phyloP scores from a whole-genome alignment of 1,140 invertebrate genomes.

The Frieseomelitta varia region DNA sequence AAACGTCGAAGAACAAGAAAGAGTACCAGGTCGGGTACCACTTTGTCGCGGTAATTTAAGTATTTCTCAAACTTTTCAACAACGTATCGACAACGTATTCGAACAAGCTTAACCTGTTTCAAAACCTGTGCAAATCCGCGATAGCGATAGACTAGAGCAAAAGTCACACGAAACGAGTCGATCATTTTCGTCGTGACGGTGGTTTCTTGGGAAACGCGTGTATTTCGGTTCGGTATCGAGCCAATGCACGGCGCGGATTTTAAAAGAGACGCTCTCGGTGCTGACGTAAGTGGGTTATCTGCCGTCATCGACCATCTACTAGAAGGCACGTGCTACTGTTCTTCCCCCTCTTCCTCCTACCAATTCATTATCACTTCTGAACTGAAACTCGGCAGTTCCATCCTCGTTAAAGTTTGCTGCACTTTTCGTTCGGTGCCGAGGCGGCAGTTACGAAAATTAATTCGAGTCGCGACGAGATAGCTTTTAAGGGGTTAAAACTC shows the following conservation, averaged over 20 bases:
- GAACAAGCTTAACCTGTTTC: not conserved
- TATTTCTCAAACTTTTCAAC: not conserved
- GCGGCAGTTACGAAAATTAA: not conserved
- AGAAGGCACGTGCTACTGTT: not conserved
- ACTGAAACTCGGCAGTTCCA: conserved; percentile 22
- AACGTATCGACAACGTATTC: not conserved
- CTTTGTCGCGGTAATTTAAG: not conserved
- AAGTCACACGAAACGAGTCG: too few species aligned
- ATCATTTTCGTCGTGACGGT: not conserved
- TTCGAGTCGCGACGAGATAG: not conserved
- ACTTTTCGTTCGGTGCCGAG: not conserved
- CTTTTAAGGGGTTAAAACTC: not conserved
- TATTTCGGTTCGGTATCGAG: not conserved
- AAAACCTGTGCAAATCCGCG: not conserved
- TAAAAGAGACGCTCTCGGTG: conserved; percentile 32
- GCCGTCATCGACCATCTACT: conserved; percentile 1
- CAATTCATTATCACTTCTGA: conserved; percentile 13
- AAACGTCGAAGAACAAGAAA: conserved; percentile 83
- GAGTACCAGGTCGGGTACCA: conserved; percentile 81
- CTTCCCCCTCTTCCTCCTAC: not conserved
- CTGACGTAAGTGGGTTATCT: conserved; percentile 50
- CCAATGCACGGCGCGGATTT: conserved; percentile 21
- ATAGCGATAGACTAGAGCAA: too few species aligned
- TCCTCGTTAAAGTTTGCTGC: conserved; percentile 1
- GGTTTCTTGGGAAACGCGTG: not conserved